Base-by-base conservation (phyloP, 1,140 invertebrate species). In the Pantala flavescens region DNA sequence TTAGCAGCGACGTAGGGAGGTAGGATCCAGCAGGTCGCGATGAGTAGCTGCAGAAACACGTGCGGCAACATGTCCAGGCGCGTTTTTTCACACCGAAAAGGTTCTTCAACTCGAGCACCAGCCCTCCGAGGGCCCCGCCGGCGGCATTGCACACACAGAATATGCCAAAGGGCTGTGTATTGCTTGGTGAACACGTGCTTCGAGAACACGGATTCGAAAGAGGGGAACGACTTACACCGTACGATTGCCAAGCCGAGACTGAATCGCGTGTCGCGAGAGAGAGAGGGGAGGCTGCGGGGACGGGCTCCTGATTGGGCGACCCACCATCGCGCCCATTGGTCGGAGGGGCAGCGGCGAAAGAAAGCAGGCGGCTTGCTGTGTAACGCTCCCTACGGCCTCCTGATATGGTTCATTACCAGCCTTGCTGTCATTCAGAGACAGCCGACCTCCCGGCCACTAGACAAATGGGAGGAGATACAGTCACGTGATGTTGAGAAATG, bases 331-430 rank as follows among this genome's bases (percentile, higher is more conserved):
- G 49, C 49, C 49, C 49, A 63, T 63, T 63, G 49, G 49, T 63
- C 12, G 49, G 12, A 3, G 49, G 49, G n/a, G n/a, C n/a, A 3
- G 49, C 49, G 49, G 49, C 49, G 49, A 21, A 63, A 21, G 49
- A 16, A 21, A 63, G 49, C 49, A 21, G 49, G 49, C 49, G 49
- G 49, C 49, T 19, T 63, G 49, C 49, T 63, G 3, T 21, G 49
- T 19, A 63, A 63, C 49, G 16, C 49, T 36, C 49, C n/a, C 49
- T 12, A 21, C 14, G 49, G 16, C 49, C 49, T 63, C 49, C 49
- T 21, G 49, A 63, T 63, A 63, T 63, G 49, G 49, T 63, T 63
- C 49, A 63, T 63, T 63, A 63, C 16, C 49, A 63, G 49, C 49
- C 49, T 63, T 21, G 49, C 49, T 63, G 49, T 63, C 49, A 21